phyloP scores from a whole-genome alignment of 2,113 vertebrate species.

The Choloepus hoffmanni region DNA sequence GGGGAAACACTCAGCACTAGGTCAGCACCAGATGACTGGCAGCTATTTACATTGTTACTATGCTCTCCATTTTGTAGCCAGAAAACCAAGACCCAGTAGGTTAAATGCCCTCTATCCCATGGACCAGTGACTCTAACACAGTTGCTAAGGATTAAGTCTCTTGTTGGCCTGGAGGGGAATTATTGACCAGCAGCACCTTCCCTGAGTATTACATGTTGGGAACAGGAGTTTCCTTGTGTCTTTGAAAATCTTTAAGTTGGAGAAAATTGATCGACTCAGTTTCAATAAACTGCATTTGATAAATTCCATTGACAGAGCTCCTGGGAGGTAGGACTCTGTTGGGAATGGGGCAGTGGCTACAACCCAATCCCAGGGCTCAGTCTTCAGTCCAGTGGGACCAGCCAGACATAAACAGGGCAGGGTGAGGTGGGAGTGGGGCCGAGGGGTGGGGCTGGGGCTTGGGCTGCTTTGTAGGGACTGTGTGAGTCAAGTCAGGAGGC shows the following conservation, averaged over 20 bases:
- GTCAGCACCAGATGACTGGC: not conserved
- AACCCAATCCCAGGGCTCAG: not conserved
- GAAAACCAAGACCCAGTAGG: not conserved
- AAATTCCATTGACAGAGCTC: not conserved
- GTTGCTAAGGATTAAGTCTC: not conserved
- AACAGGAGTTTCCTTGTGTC: not conserved
- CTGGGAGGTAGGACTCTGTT: not conserved
- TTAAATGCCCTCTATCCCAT: not conserved
- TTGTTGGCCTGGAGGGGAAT: not conserved
- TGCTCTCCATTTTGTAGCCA: not conserved
- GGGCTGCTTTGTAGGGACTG: not conserved
- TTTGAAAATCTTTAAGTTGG: constrained; percentile 31
- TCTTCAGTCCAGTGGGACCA: not conserved
- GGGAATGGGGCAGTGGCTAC: not conserved
- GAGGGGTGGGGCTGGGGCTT: no score
- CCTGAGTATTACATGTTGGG: not conserved
- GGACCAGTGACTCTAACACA: not conserved
- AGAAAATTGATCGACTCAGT: not conserved
- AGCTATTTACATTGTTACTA: not conserved
- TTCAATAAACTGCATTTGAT: not conserved
- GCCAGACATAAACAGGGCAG: not conserved
- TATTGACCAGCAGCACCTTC: not conserved
- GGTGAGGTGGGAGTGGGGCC: not conserved
- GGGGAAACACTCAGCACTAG: not conserved
- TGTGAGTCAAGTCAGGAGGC: not conserved